Percentiles rank a stretch among this genome's conserved stretches.
Evolutionary conservation across 2,113 vertebrate genomes (phyloP).

Genomic region (Colius striatus): DNA sequence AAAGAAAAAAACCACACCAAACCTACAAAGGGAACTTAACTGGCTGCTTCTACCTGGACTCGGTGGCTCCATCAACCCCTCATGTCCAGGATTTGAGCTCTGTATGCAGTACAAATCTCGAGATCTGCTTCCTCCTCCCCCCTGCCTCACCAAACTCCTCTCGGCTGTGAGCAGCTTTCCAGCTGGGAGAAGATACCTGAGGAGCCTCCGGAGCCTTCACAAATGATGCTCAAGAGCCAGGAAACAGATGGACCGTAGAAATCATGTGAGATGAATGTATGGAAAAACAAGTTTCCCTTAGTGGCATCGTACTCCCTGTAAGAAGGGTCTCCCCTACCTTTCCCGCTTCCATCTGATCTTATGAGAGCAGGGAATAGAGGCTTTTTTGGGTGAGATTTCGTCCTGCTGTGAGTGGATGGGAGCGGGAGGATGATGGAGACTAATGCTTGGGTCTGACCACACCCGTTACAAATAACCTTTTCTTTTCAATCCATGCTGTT

Average conservation of each 20-base stretch:
- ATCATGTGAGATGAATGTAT: conserved; percentile 60
- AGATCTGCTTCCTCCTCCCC: conserved; percentile 39
- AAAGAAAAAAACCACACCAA: not conserved
- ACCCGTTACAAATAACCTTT: conserved; percentile 42
- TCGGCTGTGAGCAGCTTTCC: conserved; percentile 25
- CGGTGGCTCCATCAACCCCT: conserved; percentile 50
- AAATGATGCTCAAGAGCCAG: conserved; percentile 47
- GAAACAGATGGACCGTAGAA: conserved; percentile 47
- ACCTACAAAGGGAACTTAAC: conserved; percentile 52
- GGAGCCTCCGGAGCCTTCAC: not conserved
- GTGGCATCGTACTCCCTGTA: conserved; percentile 44
- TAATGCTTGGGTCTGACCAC: conserved; percentile 45
- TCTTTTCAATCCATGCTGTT: conserved; percentile 51
- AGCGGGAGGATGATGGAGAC: conserved; percentile 29
- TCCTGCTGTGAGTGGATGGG: conserved; percentile 1
- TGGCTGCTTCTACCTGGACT: conserved; percentile 64
- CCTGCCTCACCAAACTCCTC: conserved; percentile 9
- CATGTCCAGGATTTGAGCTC: conserved; percentile 36
- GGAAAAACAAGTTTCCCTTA: conserved; percentile 48
- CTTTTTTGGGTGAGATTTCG: conserved; percentile 10
- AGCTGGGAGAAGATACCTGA: conserved; percentile 23
- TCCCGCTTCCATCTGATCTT: not conserved
- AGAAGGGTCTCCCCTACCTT: conserved; percentile 32
- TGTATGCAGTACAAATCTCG: conserved; percentile 13
- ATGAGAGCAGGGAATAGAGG: not conserved